Evolutionary conservation across 2,113 vertebrate species (phyloP), one percentile per base, ranked within the genome.

Genomic region (Calyptomena viridis): DNA sequence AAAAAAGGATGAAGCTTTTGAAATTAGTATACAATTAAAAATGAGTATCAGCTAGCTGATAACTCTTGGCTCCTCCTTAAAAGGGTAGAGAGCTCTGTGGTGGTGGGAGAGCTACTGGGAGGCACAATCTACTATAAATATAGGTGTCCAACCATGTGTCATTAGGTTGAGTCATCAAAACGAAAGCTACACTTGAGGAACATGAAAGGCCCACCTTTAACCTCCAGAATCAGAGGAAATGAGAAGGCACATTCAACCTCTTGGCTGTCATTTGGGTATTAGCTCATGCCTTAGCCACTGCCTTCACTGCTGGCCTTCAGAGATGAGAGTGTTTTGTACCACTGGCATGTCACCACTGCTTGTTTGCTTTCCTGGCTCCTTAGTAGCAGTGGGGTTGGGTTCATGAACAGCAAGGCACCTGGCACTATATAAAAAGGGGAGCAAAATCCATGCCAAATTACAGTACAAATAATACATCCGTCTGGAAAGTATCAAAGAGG

Each of bases 141-240:
- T 6, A 73, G 37, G 84, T 92, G 71, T 95, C 72, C 71, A 72
- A 64, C 46, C 71, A 56, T 15, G 17, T 82, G n/a, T 63, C 84
- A 91, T 95, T 94, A 93, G 44, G 91, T 78, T 83, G 82, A 96
- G 85, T 93, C 87, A 94, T 94, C 92, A 91, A 82, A 93, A 93
- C 37, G 60, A 87, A 93, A 96, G 52, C 60, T 79, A 49, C 63
- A 23, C 75, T 86, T 87, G 83, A 92, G 63, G 37, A 89, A 94
- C 59, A 81, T 81, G 68, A 95, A 95, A 96, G 75, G 73, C 56
- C 87, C 79, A 87, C 90, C 95, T 94, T 95, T 93, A 93, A 90
- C 87, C 91, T 90, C 69, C 28, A 0, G 1, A 78, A 95, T 78
- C n/a, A 87, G 80, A 95, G 91, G 86, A 97, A 97, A 95, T 89